Conservation (phyloP, 2,113 vertebrate genomes). For the Ginglymostoma cirratum region DNA sequence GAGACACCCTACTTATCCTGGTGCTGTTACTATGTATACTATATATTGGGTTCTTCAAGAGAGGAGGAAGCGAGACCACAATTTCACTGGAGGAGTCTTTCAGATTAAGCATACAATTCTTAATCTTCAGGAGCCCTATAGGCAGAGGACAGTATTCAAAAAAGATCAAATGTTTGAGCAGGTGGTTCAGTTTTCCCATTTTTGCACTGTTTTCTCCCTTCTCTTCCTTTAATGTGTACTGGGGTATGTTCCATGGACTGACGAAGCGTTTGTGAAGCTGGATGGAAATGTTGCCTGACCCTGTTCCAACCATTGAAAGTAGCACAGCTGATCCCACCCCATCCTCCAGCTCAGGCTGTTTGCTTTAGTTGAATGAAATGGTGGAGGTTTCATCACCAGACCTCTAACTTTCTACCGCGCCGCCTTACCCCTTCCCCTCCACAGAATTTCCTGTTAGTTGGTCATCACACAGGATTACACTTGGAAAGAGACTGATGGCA, state of each 20-base stretch:
- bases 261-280: neutral
- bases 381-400: neutral
- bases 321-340: neutral
- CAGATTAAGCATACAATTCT: neutral
- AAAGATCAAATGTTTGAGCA: neutral
- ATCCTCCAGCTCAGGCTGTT: neutral
- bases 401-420: neutral
- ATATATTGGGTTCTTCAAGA: neutral
- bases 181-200: neutral
- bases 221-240: neutral
- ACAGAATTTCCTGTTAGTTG: neutral
- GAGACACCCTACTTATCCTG: neutral
- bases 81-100: neutral
- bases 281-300: too few species aligned
- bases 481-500: neutral
- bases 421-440: neutral
- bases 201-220: neutral
- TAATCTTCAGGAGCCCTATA: neutral
- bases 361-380: neutral
- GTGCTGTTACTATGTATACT: neutral
- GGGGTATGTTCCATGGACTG: neutral
- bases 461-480: neutral
- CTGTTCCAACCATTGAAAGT: neutral
- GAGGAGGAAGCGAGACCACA: neutral
- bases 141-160: neutral